Base-by-base conservation (phyloP, 2,888 invertebrate genomes). In the Onchidella celtica region DNA sequence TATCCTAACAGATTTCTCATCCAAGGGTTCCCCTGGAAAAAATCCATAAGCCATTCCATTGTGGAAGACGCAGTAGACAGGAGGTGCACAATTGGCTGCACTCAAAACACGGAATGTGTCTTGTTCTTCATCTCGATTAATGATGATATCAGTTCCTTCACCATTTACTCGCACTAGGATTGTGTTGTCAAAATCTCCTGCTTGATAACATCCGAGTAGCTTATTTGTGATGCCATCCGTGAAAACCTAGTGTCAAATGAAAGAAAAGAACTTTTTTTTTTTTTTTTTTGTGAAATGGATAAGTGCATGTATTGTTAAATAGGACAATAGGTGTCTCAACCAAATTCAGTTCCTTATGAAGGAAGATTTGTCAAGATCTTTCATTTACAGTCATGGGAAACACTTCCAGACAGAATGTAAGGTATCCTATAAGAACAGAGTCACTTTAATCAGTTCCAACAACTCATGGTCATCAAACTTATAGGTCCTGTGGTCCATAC, bases 191-290 rank as follows among this genome's bases (percentile, higher is more conserved):
- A 79, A 59, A 9, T 86, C 77, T 57, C 93, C 93, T 65, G 92
- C 93, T 85, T 94, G 92, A 91, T 95, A 95, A 89, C 96, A 97
- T 55, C 97, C 97, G 79, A 98, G 95, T 88, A 99, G 94, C 93
- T 97, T 97, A 94, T 98, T 98, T 70, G 98, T 97, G 85, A 97
- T 97, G 66, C 98, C 98, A 95, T 98, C 97, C 85, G 97, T 98
- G 93, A 98, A 97, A 91, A 96, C 94, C 98, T 98, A 94, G 4
- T 11, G 17, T 17, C 9, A 47, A 47, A 47, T 6, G 47, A 6
- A 6, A 72, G 4, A 29, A 29, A 55, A 72, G 55, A 38, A 27
- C 27, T 40, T 72, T 27, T 57, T n/a, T n/a, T n/a, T n/a, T n/a
- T n/a, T n/a, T n/a, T n/a, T n/a, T n/a, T n/a, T n/a, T n/a, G 17